phyloP scores from a whole-genome alignment of 2,888 invertebrate genomes.

The Aromia moschata region DNA sequence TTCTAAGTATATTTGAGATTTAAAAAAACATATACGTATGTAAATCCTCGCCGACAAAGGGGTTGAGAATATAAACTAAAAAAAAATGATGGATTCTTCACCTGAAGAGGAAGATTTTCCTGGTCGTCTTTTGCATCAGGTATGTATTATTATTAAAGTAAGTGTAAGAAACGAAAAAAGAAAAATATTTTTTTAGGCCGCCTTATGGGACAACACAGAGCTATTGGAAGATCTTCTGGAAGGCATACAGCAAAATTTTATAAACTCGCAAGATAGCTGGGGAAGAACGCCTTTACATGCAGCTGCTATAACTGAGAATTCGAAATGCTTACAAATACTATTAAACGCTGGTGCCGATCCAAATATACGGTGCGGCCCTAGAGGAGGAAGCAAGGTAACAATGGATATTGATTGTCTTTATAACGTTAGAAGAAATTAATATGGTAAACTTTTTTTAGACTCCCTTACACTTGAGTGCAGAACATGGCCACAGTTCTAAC shows the following conservation, averaged over 20 bases:
- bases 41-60: no score
- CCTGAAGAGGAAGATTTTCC: conserved; percentile 84
- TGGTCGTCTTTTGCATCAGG: conserved; percentile 81
- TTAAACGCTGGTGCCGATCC: conserved; percentile 77
- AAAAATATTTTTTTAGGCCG: conserved; percentile 67
- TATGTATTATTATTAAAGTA: conserved; percentile 48
- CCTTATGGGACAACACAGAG: conserved; percentile 89
- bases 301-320: conserved; percentile 81
- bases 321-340: conserved; percentile 77
- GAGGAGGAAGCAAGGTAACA: conserved; percentile 73
- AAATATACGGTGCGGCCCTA: conserved; percentile 73
- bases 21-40: no score
- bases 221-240: conserved; percentile 81
- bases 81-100: conserved; percentile 71
- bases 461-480: conserved; percentile 82
- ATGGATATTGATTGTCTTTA: conserved; percentile 2
- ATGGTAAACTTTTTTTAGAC: conserved; percentile 66
- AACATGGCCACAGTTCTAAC: conserved; percentile 80
- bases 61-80: no score
- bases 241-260: conserved; percentile 71
- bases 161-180: not conserved
- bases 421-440: not conserved
- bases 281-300: conserved; percentile 83
- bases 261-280: conserved; percentile 78
- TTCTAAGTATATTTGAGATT: no score